Evolutionary conservation across 2,888 invertebrate species (phyloP).

Genomic region (Gryllus longicercus): DNA sequence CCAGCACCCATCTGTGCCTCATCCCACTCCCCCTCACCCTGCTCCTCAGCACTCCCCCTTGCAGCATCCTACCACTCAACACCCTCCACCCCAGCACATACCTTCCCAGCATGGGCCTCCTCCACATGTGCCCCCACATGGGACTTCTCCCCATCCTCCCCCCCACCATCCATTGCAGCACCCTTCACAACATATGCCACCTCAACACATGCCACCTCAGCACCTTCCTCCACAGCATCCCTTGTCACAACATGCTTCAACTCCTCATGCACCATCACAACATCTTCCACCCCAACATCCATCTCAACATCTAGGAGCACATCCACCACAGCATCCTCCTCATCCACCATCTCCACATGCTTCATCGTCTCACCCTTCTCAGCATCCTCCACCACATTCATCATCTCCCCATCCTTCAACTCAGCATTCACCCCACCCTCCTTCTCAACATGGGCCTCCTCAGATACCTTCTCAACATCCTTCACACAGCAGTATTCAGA

Average conservation of each 20-base stretch:
- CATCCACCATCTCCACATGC: not conserved
- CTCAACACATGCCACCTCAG: conserved; percentile 12
- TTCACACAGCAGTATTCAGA: conserved; percentile 20
- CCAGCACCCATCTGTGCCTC: conserved; percentile 18
- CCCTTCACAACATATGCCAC: not conserved
- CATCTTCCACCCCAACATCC: not conserved
- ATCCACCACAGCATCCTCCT: not conserved
- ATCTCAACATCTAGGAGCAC: not conserved
- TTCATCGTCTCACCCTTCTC: not conserved
- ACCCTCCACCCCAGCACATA: not conserved
- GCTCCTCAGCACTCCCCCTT: not conserved
- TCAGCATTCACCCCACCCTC: conserved; percentile 17
- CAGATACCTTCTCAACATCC: not conserved
- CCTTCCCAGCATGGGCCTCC: not conserved
- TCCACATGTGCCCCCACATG: not conserved
- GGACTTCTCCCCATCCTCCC: not conserved
- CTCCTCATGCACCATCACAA: conserved; percentile 20
- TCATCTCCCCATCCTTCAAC: conserved; percentile 20
- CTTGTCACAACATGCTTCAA: conserved; percentile 12
- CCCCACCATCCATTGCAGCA: not conserved
- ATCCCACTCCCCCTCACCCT: not conserved
- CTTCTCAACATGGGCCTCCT: not conserved
- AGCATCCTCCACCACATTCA: conserved; percentile 20
- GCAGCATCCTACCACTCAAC: not conserved
- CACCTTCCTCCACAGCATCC: not conserved